These are phyloP conservation scores for Caradrina kadenii DNA, from an alignment of 2,888 invertebrate genomes.

Conservation along the genomic window DNA sequence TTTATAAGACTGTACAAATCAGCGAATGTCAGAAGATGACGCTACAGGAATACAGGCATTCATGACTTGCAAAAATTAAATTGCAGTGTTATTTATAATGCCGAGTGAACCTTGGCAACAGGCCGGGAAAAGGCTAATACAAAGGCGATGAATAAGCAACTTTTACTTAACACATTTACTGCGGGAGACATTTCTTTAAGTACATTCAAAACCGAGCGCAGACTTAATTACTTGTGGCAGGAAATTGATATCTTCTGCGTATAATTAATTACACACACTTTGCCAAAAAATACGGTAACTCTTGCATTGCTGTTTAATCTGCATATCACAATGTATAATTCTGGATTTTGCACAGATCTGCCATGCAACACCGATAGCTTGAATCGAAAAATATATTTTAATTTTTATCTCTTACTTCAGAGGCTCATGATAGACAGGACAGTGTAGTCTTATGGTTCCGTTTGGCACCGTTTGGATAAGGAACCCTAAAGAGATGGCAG, in stretches of 20 bases:
- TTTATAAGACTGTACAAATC: conserved; percentile 24
- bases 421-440: too few relatives aligned
- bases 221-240: background rate
- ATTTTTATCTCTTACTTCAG: too few relatives aligned
- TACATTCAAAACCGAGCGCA: background rate
- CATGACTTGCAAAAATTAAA: conserved; percentile 47
- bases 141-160: conserved; percentile 53
- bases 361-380: too few relatives aligned
- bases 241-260: background rate
- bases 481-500: background rate
- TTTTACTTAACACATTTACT: conserved; percentile 41
- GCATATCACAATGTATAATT: too few relatives aligned
- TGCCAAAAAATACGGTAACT: background rate
- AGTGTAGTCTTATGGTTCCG: too few relatives aligned
- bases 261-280: background rate
- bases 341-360: too few relatives aligned
- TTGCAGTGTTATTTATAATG: conserved; percentile 53
- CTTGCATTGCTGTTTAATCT: too few relatives aligned
- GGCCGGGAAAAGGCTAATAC: conserved; percentile 40
- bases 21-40: conserved; percentile 31
- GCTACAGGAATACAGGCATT: conserved; percentile 46
- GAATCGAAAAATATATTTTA: too few relatives aligned
- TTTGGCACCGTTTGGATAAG: too few relatives aligned
- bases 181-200: conserved; percentile 22
- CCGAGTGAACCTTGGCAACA: conserved; percentile 39